phyloP scores from a whole-genome alignment of 2,797 vertebrate genomes.

The Tadarida brasiliensis region DNA sequence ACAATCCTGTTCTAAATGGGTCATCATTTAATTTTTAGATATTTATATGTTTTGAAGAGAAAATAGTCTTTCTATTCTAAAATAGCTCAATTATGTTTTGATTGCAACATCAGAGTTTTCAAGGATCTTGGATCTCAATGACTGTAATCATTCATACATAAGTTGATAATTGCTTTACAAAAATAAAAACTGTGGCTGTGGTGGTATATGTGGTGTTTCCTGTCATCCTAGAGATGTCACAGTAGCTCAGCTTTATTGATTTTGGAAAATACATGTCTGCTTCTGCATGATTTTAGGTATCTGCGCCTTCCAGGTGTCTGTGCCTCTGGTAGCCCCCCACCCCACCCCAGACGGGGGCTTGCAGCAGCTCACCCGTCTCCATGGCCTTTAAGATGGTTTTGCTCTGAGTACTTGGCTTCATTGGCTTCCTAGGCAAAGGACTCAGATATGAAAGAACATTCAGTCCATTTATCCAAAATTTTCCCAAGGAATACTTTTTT shows the following conservation, averaged over 20 bases:
- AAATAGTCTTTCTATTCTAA: slow-evolving; percentile 77
- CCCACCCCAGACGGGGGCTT: not conserved
- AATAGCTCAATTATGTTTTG: slow-evolving; percentile 83
- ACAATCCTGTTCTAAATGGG: slow-evolving; percentile 67
- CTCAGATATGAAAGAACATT: slow-evolving; percentile 58
- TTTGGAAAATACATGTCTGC: slow-evolving; percentile 19
- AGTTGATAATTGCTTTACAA: slow-evolving; percentile 78
- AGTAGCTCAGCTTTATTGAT: not conserved
- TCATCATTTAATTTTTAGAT: slow-evolving; percentile 76
- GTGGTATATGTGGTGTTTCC: slow-evolving; percentile 34
- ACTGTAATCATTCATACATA: slow-evolving; percentile 77
- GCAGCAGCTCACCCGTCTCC: not conserved
- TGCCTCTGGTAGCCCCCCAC: not conserved
- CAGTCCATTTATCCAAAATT: slow-evolving; percentile 54
- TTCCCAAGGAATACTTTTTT: slow-evolving; percentile 64
- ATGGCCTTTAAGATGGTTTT: slow-evolving; percentile 62
- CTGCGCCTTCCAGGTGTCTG: not conserved
- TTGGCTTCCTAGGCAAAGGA: slow-evolving; percentile 14
- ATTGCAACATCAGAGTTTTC: slow-evolving; percentile 80
- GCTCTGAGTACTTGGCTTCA: slow-evolving; percentile 50
- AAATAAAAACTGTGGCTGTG: slow-evolving; percentile 37
- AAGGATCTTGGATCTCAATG: slow-evolving; percentile 74
- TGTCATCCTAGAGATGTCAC: slow-evolving; percentile 55
- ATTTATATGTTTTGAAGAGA: slow-evolving; percentile 74
- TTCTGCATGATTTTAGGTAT: slow-evolving; percentile 35